Conservation (phyloP, 2,888 invertebrate genomes). For the Dryobota labecula region DNA sequence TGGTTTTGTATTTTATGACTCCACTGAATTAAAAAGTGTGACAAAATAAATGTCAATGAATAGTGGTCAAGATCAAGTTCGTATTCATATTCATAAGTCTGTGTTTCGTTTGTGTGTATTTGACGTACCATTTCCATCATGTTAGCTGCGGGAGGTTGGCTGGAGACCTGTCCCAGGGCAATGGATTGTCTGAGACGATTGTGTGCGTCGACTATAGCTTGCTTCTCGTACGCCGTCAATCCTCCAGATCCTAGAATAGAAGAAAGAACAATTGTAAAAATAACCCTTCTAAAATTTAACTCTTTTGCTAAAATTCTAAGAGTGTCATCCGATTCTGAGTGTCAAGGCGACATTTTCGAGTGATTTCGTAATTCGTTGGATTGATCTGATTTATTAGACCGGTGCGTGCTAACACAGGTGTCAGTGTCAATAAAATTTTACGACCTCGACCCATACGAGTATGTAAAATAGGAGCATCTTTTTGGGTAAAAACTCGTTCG, state of each 20-base stretch:
- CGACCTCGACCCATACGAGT: conserved; percentile 82
- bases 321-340: conserved; percentile 55
- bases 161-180: conserved; percentile 94
- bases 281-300: neutral
- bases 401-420: conserved; percentile 84
- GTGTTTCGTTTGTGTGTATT: conserved; percentile 10
- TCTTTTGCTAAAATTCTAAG: conserved; percentile 17
- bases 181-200: conserved; percentile 95
- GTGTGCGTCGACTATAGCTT: conserved; percentile 94
- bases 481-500: conserved; percentile 78
- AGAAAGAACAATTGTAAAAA: conserved; percentile 43
- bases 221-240: conserved; percentile 93
- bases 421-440: conserved; percentile 87
- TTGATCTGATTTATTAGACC: conserved; percentile 82
- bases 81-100: conserved; percentile 45
- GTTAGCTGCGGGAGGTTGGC: conserved; percentile 95
- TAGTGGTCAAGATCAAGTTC: conserved; percentile 62
- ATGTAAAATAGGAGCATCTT: conserved; percentile 81
- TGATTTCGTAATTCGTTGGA: conserved; percentile 77
- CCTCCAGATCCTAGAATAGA: conserved; percentile 91
- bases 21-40: conserved; percentile 64
- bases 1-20: conserved; percentile 58
- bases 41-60: conserved; percentile 64
- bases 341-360: conserved; percentile 72
- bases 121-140: conserved; percentile 95